A percentile compares a stretch with the other conserved stretches of the same genome.
phyloP scores from a whole-genome alignment of 2,797 vertebrate species.

The Mormyrus proboscirostris region DNA sequence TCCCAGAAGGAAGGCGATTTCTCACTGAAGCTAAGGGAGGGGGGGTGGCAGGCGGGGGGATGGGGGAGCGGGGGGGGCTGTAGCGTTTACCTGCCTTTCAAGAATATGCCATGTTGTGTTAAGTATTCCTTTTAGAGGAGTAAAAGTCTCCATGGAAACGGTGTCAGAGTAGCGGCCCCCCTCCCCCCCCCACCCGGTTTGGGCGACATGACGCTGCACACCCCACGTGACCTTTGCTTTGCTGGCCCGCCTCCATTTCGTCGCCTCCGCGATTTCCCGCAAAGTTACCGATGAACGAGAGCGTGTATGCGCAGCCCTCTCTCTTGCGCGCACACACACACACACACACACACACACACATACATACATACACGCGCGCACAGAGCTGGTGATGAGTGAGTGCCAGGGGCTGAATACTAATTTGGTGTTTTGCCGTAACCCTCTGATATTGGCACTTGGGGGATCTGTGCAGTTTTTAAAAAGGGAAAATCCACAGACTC shows the following conservation, averaged over 20 bases:
- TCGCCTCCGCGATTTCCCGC: neutral
- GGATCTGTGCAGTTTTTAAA: neutral
- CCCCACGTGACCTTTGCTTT: neutral
- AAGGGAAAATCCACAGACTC: neutral
- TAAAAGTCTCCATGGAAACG: neutral
- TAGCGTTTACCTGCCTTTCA: neutral
- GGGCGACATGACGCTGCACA: neutral
- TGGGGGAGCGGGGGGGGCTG: neutral
- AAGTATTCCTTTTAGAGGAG: neutral
- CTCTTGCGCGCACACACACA: neutral
- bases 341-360: neutral
- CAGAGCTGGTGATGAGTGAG: neutral
- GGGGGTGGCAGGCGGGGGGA: neutral
- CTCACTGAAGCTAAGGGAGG: neutral
- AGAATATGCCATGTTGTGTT: neutral
- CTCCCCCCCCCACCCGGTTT: neutral
- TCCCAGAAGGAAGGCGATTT: neutral
- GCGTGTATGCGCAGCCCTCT: neutral
- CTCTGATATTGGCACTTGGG: constrained; percentile 3
- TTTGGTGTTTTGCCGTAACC: neutral
- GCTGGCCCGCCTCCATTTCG: neutral
- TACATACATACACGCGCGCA: neutral
- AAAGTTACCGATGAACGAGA: neutral
- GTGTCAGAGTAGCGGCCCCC: neutral
- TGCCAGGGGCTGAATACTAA: neutral